These are phyloP conservation scores for Eupithecia subumbrata DNA, from an alignment of 2,888 invertebrate species.

Conservation along the genomic window DNA sequence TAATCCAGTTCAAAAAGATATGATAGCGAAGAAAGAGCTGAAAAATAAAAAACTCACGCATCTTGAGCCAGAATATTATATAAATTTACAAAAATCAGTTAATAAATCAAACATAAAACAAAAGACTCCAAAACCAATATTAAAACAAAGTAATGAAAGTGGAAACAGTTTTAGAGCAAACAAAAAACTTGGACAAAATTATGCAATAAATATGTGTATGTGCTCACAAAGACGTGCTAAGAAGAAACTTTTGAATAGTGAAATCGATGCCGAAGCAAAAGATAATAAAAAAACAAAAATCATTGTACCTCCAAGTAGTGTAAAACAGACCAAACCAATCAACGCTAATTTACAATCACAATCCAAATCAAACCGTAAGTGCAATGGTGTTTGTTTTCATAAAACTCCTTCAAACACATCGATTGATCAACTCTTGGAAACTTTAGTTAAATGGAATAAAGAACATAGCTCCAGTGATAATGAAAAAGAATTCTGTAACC, in stretches of 20 bases:
- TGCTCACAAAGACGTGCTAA: constrained; percentile 54
- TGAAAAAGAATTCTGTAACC: constrained; percentile 31
- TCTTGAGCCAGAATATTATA: constrained; percentile 14
- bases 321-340: constrained; percentile 58
- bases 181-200: constrained; percentile 55
- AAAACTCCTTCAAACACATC: constrained; percentile 72
- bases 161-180: constrained; percentile 47
- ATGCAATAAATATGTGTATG: constrained; percentile 71
- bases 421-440: constrained; percentile 66
- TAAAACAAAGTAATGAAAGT: constrained; percentile 27
- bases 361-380: constrained; percentile 37
- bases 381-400: constrained; percentile 62
- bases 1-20: constrained; percentile 17
- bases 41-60: constrained; percentile 28
- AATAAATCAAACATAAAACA: constrained; percentile 38
- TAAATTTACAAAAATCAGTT: constrained; percentile 22
- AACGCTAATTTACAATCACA: constrained; percentile 34
- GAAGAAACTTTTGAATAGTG: constrained; percentile 24
- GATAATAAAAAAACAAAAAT: constrained; percentile 39
- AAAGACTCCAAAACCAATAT: constrained; percentile 20
- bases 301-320: constrained; percentile 38
- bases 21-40: constrained; percentile 22
- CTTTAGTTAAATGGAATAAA: constrained; percentile 56
- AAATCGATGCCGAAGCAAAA: constrained; percentile 40
- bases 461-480: constrained; percentile 33